Base-by-base conservation (phyloP, 1,140 invertebrate species). In the Dreissena rostriformis region DNA sequence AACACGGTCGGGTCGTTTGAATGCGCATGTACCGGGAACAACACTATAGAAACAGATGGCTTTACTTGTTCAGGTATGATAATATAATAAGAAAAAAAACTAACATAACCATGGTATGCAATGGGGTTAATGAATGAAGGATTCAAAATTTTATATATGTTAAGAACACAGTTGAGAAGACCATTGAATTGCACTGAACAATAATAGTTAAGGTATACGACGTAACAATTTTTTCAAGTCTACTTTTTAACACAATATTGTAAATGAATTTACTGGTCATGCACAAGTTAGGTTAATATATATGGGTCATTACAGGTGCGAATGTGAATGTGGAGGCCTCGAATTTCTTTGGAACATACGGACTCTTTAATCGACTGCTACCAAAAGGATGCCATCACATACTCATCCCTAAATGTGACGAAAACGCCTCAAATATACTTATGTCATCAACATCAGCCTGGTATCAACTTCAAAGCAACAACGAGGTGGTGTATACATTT, bases 381-480 rank as follows among this genome's bases (percentile, higher is more conserved):
- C 77, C 77, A 11, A 26, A 39, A 19, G 77, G 67, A 8, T 80
- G 77, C 63, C 63, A 17, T 8, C 49, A 39, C 17, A 70, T 80
- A 19, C 5, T 71, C 26, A 10, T 80, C 24, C 15, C 79, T 2
- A 72, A 67, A 66, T 82, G 79, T 49, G 63, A 68, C 12, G 79
- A 72, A 51, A 26, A 61, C 24, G 26, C 29, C 11, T 39, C 52
- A 8, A 68, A 72, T 19, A n/a, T 82, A 26, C 24, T 52, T 14
- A n/a, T 82, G 24, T 82, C 79, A 10, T 82, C 79, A 4, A 82
- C 79, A 24, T 82, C 79, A 22, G 53, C 68, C 7, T 82, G 79
- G 79, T 65, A 61, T 26, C 10, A 39, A 17, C 57, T 65, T 19
- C 24, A 55, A 0, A 19, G 53, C 6, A 66, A 82, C 24, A 5